Base-by-base conservation (phyloP, 2,113 vertebrate genomes). In the Garra rufa region DNA sequence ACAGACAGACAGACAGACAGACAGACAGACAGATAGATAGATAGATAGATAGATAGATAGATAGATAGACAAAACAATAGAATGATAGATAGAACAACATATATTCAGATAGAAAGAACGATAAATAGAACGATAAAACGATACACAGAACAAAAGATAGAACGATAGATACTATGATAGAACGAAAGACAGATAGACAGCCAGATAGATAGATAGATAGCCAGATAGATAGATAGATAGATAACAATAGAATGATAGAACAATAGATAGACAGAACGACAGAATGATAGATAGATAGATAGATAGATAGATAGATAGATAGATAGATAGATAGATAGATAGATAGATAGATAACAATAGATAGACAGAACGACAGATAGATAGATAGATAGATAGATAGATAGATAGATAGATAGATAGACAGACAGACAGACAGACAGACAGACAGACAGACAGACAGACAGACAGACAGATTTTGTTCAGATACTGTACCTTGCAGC, bases 401-500 rank as follows among this genome's bases (percentile, higher is more conserved):
- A 46, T 4, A 46, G 44, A 46, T 4, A 48, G 46, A 48, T 14
- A 46, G 44, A 46, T 46, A 46, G 44, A 34, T 14, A 14, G 46
- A 48, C 3, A 48, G 46, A 34, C 34, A 34, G 34, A 34, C 4
- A 34, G 34, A 34, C 4, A 34, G 34, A 34, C 4, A 34, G 34
- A 4, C 4, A 34, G 34, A 34, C 5, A 34, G 34, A 34, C 2
- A 34, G 34, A 34, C 2, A 34, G 34, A 34, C 0, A 34, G 34
- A 34, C 3, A 0, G 34, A 1, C 5, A 34, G 34, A 34, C 5
- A 34, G 34, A 3, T 34, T 67, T 43, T 67, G 43, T 50, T 6
- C 61, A 30, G 85, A 19, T 69, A n/a, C 21, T 57, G 52, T 86
- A 95, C 97, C 95, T 98, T 98, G 94, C 97, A 97, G 76, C 97